Percentiles rank a stretch among this genome's conserved stretches.
These are phyloP conservation scores for Aphaenogaster ashmeadi DNA, from an alignment of 1,140 invertebrate genomes.

Conservation along the genomic window DNA sequence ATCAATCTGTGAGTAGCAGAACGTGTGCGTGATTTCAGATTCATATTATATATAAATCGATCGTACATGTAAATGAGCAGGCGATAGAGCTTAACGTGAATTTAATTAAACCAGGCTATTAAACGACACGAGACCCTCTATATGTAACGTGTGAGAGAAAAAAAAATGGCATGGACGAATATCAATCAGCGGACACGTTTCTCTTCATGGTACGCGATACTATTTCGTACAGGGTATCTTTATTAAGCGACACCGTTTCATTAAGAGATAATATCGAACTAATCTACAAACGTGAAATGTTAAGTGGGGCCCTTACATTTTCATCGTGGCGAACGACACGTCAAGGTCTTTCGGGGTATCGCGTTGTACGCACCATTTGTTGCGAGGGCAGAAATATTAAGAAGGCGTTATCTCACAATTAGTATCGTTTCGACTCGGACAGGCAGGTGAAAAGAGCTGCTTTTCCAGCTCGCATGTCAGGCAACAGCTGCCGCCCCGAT, in stretches of 20 bases:
- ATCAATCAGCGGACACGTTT: slow-evolving; percentile 15
- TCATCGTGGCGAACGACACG: slow-evolving; percentile 24
- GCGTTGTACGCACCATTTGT: slow-evolving; percentile 13
- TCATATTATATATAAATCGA: slow-evolving; percentile 15
- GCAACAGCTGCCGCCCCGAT: slow-evolving; percentile 75
- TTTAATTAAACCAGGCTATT: slow-evolving; percentile 33
- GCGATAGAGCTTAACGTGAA: not conserved
- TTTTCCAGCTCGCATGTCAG: slow-evolving; percentile 76
- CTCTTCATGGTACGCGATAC: not conserved
- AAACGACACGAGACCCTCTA: not conserved
- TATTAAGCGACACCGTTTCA: slow-evolving; percentile 50
- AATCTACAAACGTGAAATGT: slow-evolving; percentile 34
- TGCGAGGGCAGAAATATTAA: slow-evolving; percentile 71
- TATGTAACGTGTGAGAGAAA: not conserved
- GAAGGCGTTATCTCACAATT: slow-evolving; percentile 77
- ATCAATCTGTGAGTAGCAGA: not conserved
- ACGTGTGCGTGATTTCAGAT: slow-evolving; percentile 6
- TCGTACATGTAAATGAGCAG: slow-evolving; percentile 20
- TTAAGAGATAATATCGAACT: slow-evolving; percentile 41
- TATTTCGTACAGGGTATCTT: slow-evolving; percentile 18
- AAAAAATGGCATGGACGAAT: not conserved
- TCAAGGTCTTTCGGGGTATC: slow-evolving; percentile 31
- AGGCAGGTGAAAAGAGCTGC: slow-evolving; percentile 77
- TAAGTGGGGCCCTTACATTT: slow-evolving; percentile 10
- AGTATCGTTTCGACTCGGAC: slow-evolving; percentile 72